Evolutionary conservation across 2,888 invertebrate genomes (phyloP).

Genomic region (Aradus depressus): DNA sequence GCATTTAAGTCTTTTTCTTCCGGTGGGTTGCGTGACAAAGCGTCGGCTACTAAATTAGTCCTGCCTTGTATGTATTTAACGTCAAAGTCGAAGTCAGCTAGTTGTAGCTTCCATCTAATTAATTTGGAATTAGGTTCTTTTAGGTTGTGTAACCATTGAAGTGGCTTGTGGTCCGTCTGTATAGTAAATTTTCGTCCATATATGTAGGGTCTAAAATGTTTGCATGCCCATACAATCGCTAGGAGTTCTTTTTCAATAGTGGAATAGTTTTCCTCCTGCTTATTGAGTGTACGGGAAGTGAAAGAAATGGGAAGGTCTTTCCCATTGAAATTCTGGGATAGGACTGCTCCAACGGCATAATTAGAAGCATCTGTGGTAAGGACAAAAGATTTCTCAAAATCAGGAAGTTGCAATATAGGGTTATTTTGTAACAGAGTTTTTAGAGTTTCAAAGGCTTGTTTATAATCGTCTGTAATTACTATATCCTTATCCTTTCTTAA

Average conservation of each 20-base stretch:
- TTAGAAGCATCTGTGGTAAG: constrained; percentile 28
- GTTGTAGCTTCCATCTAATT: too few species aligned
- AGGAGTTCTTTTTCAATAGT: constrained; percentile 34
- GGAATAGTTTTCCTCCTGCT: constrained; percentile 31
- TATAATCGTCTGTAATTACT: too few species aligned
- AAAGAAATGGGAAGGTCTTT: constrained; percentile 35
- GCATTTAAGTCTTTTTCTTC: background rate
- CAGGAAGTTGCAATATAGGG: constrained; percentile 30
- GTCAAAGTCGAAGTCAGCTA: too few species aligned
- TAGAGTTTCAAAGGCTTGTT: constrained; percentile 31
- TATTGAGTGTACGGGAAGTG: constrained; percentile 32
- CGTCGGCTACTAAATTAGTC: constrained; percentile 3
- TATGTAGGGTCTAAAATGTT: constrained; percentile 33
- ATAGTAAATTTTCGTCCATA: constrained; percentile 21
- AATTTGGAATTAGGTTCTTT: constrained; percentile 11
- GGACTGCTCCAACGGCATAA: constrained; percentile 32
- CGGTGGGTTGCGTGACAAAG: constrained; percentile 1
- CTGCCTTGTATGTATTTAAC: too few species aligned
- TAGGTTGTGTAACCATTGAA: too few species aligned
- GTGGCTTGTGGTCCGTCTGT: too few species aligned
- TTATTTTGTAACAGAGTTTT: too few species aligned
- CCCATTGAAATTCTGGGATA: constrained; percentile 31
- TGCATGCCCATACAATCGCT: constrained; percentile 33
- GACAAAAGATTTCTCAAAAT: constrained; percentile 15
- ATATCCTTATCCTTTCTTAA: too few species aligned